Percentiles rank a stretch among this genome's conserved stretches.
Evolutionary conservation across 2,888 invertebrate species (phyloP).

Genomic region (Pachydiplax longipennis): DNA sequence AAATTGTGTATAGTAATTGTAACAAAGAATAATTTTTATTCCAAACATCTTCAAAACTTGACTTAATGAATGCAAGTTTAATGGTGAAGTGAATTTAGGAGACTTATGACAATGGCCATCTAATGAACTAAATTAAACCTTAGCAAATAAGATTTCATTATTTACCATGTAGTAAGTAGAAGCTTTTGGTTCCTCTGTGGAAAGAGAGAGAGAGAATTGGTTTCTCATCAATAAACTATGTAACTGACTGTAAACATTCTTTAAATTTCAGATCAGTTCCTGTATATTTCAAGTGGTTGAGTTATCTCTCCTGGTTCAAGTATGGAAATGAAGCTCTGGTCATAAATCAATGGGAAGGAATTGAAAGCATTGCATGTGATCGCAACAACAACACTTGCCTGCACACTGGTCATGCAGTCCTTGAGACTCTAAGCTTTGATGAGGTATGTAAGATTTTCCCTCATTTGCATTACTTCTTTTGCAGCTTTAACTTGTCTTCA

Average conservation of each 20-base stretch:
- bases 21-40: no score
- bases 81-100: no score
- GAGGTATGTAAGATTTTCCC: conserved; percentile 63
- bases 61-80: no score
- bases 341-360: conserved; percentile 87
- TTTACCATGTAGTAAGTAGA: no score
- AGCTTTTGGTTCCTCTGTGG: no score
- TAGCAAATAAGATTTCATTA: no score
- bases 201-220: neutral
- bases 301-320: conserved; percentile 90
- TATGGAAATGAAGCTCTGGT: conserved; percentile 89
- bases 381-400: conserved; percentile 79
- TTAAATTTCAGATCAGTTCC: conserved; percentile 75
- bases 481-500: neutral
- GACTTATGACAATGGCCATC: no score
- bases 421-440: conserved; percentile 80
- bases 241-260: neutral
- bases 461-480: neutral
- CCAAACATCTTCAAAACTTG: no score
- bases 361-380: conserved; percentile 79
- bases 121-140: no score
- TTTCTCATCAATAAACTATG: neutral
- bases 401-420: conserved; percentile 76
- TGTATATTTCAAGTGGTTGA: conserved; percentile 82
- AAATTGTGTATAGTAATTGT: no score